Evolutionary conservation across 2,888 invertebrate genomes (phyloP), one percentile per base, ranked within the genome.

Genomic region (Stenodera caucasica): DNA sequence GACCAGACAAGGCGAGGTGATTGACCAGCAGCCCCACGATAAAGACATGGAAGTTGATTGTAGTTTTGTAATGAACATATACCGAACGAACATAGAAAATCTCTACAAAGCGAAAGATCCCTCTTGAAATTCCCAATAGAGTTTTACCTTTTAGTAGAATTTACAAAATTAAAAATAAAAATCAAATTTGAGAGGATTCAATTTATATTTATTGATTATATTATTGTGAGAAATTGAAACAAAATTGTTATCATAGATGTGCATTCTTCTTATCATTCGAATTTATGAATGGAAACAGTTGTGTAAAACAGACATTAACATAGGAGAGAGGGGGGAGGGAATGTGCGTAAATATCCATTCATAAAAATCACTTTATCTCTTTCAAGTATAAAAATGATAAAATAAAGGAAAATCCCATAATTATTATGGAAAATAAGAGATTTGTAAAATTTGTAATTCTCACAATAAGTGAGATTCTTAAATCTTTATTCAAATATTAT

Each of bases 11-110:
- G 37, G 37, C 37, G 56, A 56, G 56, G 56, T 56, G 56, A 56
- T 56, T 56, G 56, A 56, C 56, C 56, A 56, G 56, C 54, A 30
- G 37, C 37, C 52, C 30, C 32, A 52, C 51, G 51, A 51, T 51
- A 51, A 26, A 51, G 50, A 50, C 14, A 29, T 30, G 50, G 50
- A 30, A 30, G 51, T 26, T 32, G 51, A 32, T 30, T 32, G 51
- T 51, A 40, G 15, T 40, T 15, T 37, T 6, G 6, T 5, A 5
- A 9, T 35, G 14, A 14, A 32, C 11, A 32, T 12, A 32, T 12
- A 32, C 1, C 1, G 30, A 33, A 33, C 4, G 33, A 33, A 33
- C 33, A 35, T 14, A 40, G 15, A 40, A 40, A 40, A 40, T 40
- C 37, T 40, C 37, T 15, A 40, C 14, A 2, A 37, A 9, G 35